phyloP scores from a whole-genome alignment of 2,113 vertebrate genomes.

The Ochotona princeps region DNA sequence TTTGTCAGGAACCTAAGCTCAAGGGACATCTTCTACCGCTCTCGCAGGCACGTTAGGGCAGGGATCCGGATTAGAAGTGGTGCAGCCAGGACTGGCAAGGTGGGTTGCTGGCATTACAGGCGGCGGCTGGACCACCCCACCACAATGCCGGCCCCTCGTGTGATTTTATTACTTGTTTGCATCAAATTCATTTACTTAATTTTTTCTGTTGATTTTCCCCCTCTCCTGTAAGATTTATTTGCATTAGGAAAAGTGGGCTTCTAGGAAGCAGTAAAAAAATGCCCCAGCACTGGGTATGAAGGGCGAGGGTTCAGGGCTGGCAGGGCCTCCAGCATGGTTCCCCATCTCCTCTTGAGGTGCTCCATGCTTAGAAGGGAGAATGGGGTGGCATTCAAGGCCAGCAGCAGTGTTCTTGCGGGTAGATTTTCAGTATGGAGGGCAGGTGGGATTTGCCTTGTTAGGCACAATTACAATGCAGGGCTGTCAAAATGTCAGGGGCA shows the following conservation, averaged over 20 bases:
- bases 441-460: background rate
- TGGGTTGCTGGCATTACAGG: too few relatives aligned
- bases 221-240: slow-evolving; percentile 4
- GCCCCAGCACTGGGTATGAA: background rate
- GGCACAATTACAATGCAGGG: background rate
- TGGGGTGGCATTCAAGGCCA: background rate
- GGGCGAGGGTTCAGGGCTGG: background rate
- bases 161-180: background rate
- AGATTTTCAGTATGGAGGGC: background rate
- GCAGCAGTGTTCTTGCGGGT: background rate
- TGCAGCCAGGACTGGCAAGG: too few relatives aligned
- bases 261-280: too few relatives aligned
- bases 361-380: background rate
- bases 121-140: too few relatives aligned
- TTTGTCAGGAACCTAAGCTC: background rate
- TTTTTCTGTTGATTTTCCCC: background rate
- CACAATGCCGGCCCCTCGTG: background rate
- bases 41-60: too few relatives aligned
- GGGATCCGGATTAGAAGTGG: too few relatives aligned
- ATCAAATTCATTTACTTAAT: background rate
- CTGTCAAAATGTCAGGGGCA: background rate
- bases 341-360: too few relatives aligned
- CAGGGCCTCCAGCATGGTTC: background rate
- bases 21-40: too few relatives aligned
- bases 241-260: too few relatives aligned